Percentiles rank a stretch among this genome's conserved stretches.
phyloP scores from a whole-genome alignment of 2,113 vertebrate genomes.

The Rhizomys pruinosus region DNA sequence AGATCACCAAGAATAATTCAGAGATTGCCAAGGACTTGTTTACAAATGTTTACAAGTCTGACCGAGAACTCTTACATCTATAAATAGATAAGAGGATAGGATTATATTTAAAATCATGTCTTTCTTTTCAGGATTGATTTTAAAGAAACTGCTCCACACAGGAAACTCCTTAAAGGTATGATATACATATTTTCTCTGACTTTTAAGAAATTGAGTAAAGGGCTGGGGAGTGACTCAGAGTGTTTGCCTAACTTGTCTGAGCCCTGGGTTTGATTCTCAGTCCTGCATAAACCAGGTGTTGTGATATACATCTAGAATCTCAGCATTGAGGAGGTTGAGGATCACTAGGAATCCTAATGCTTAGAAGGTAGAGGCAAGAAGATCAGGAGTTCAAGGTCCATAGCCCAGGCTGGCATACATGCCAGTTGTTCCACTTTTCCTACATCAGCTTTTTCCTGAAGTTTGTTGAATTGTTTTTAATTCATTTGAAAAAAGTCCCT shows the following conservation, averaged over 20 bases:
- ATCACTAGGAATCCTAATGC: background rate
- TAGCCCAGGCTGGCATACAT: background rate
- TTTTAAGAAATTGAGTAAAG: background rate
- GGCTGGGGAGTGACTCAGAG: background rate
- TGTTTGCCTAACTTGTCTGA: background rate
- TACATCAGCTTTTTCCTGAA: constrained; percentile 30
- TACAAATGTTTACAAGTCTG: constrained; percentile 86
- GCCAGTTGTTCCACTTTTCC: background rate
- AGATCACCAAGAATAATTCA: constrained; percentile 88
- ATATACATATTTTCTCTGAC: background rate
- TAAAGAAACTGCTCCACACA: constrained; percentile 98
- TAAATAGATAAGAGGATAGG: constrained; percentile 61
- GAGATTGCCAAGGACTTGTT: constrained; percentile 92
- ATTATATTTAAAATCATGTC: constrained; percentile 57
- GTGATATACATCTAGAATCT: background rate
- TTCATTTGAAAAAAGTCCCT: constrained; percentile 44
- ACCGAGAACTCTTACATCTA: constrained; percentile 89
- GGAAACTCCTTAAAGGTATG: constrained; percentile 99
- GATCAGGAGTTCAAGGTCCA: background rate
- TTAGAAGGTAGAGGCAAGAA: background rate
- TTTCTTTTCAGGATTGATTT: constrained; percentile 92
- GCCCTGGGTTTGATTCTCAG: background rate
- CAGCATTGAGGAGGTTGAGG: background rate
- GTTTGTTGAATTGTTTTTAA: constrained; percentile 29
- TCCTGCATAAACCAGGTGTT: background rate